Base-by-base conservation (phyloP, 2,113 vertebrate species). In the Heloderma charlesbogerti region DNA sequence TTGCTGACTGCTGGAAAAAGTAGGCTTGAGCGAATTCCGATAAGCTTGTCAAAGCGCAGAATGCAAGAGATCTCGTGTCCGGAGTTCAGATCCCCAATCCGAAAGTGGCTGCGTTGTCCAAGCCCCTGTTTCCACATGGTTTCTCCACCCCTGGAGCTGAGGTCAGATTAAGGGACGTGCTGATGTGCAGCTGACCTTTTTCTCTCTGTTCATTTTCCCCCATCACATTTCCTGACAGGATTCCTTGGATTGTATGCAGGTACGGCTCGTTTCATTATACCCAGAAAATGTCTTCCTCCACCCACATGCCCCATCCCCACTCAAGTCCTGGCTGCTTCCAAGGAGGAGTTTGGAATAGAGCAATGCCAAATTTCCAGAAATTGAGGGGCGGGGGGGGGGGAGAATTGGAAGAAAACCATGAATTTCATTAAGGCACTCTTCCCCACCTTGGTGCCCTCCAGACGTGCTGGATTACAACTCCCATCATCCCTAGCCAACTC, bases 221-320 rank as follows among this genome's bases (percentile, higher is more conserved):
- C 51, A 54, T 12, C 51, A 54, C 10, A 20, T 60, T 94, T 96
- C 92, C 97, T 95, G 95, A 95, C 98, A 99, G 99, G 98, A 96
- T 96, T 98, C 99, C 96, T 97, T 99, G 99, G 99, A 99, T 97
- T 98, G 98, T 97, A 99, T 99, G 98, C 99, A 99, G 99, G 99
- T 99, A 99, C 90, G 95, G 29, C 90, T 91, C 60, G 92, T 90
- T 51, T 84, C 94, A 92, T 91, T 43, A 91, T 94, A 86, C 54
- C 54, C 89, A 77, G 31, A 27, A 90, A 86, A 25, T 80, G 1
- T 86, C 2, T 15, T 57, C 0, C 66, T 51, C 89, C n/a, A 72
- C 75, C 84, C 88, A 31, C 84, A 51, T 51, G 48, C 82, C 60
- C 18, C 34, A 72, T 27, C 67, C 67, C 51, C 12, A 77, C 3